Base-by-base conservation (phyloP, 37 sponge, comb jelly and placozoan species). In the Theonella swinhoei region DNA sequence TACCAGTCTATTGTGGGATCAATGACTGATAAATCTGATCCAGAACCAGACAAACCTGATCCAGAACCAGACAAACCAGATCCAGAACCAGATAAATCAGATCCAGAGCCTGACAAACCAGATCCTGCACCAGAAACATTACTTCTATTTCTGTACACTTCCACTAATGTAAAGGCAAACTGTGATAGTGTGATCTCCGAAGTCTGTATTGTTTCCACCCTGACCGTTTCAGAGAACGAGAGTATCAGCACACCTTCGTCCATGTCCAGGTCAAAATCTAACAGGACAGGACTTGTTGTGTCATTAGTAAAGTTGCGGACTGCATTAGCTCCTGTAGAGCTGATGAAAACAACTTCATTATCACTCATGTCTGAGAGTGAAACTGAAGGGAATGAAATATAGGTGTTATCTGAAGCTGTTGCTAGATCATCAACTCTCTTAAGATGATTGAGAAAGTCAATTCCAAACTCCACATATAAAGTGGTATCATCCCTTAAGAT, bases 211-310 rank as follows among this genome's bases (percentile, higher is more conserved):
- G 91, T 88, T 23, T 60, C 60, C 11, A 88, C 96, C 60, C 87
- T 84, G 34, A 96, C 94, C 26, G 94, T 96, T 60, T 96, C 97
- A 85, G 79, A 64, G 66, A 96, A 93, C 25, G 40, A 73, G 1
- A 96, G 82, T 14, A 73, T 88, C 20, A 96, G 42, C 26, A 65
- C 38, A 2, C 97, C 97, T 2, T 39, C 1, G 66, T 96, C 62
- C 94, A 96, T 89, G 26, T 96, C 94, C 47, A 96, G 58, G 34
- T 96, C 88, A 75, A 88, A 93, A 0, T 68, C 39, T 2, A 23
- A 61, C 20, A 96, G 83, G 47, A 32, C 29, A 36, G 97, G 97
- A 43, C 28, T n/a, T 5, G 85, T 96, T 19, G 68, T 83, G 61
- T 96, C 97, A 60, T 42, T 14, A 54, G 91, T 91, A 43, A 74